A percentile compares a stretch with the other conserved stretches of the same genome.
Conservation (phyloP, 2,113 vertebrate species). For the Periophthalmus modestus region DNA sequence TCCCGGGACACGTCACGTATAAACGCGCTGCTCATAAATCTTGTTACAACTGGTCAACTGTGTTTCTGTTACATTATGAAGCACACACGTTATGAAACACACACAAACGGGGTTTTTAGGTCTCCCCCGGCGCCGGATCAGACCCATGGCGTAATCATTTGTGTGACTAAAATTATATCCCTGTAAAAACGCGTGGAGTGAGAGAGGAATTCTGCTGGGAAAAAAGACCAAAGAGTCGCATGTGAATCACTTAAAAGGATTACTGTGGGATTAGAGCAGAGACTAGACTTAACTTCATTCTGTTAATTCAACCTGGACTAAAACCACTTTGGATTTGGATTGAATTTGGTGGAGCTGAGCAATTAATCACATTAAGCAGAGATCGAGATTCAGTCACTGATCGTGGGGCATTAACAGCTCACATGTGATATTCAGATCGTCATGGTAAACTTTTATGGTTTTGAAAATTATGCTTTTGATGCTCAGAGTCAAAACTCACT, state of each 20-base stretch:
- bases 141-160: not conserved
- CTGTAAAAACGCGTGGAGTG: not conserved
- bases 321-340: not conserved
- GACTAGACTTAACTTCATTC: not conserved
- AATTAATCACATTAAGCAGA: no score
- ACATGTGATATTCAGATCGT: no score
- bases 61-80: not conserved
- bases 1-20: not conserved
- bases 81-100: not conserved
- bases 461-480: no score
- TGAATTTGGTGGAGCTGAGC: no score
- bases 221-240: not conserved
- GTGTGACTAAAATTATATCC: not conserved
- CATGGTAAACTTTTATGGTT: no score
- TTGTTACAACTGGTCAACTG: not conserved
- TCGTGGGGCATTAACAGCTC: no score
- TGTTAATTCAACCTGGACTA: not conserved
- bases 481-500: no score
- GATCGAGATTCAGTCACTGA: no score
- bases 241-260: not conserved
- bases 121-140: not conserved
- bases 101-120: not conserved
- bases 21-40: not conserved
- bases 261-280: not conserved
- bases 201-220: not conserved